These are phyloP conservation scores for Poecilia wingei DNA, from an alignment of 2,797 vertebrate genomes.

Conservation along the genomic window DNA sequence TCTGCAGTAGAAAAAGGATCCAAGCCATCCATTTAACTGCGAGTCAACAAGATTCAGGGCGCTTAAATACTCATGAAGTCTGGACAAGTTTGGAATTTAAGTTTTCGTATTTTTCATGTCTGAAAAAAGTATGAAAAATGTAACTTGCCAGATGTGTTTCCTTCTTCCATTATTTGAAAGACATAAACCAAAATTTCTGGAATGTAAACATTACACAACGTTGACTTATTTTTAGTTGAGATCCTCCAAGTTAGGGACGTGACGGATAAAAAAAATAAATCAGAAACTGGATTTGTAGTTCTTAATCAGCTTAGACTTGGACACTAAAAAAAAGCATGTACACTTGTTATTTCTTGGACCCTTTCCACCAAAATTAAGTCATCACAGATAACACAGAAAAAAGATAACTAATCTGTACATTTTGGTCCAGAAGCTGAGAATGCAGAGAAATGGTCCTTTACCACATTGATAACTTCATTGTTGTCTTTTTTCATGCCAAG, in stretches of 20 bases:
- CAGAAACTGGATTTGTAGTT: not conserved
- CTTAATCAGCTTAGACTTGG: not conserved
- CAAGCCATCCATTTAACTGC: conserved; percentile 42
- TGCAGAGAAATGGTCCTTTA: not conserved
- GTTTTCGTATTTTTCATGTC: not conserved
- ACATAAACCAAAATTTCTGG: not conserved
- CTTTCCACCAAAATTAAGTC: not conserved
- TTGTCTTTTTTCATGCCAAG: not conserved
- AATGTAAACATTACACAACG: not conserved
- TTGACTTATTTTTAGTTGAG: not conserved
- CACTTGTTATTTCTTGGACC: not conserved
- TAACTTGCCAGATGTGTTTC: not conserved
- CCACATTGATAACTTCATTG: not conserved
- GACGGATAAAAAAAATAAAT: not conserved
- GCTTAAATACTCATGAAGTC: not conserved
- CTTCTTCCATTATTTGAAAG: not conserved
- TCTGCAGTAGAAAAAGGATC: conserved; percentile 19
- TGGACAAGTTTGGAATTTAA: not conserved
- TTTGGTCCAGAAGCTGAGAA: not conserved
- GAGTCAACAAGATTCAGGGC: conserved; percentile 17
- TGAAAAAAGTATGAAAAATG: not conserved
- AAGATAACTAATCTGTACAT: not conserved
- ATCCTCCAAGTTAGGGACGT: not conserved
- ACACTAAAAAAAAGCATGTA: not conserved
- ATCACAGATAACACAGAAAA: not conserved